These are phyloP conservation scores for Cololabis saira DNA, from an alignment of 2,113 vertebrate genomes.

Conservation along the genomic window DNA sequence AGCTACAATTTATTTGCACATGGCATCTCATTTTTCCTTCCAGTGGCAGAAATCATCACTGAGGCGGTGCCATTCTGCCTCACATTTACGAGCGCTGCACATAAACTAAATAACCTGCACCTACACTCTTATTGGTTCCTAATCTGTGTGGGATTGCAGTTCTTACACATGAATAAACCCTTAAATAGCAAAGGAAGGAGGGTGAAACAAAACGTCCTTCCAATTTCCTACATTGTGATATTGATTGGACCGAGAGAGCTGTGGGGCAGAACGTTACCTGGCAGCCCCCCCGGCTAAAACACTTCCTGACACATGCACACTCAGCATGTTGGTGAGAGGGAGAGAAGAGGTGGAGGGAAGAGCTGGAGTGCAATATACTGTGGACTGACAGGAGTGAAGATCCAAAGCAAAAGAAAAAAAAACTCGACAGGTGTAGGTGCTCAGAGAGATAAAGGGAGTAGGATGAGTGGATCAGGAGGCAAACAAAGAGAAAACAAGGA, in stretches of 20 bases:
- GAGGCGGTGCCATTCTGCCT: constrained; percentile 1
- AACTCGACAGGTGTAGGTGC: constrained; percentile 60
- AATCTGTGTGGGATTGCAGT: constrained; percentile 14
- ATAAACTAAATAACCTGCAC: constrained; percentile 16
- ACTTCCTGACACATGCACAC: constrained; percentile 10
- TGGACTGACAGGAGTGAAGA: constrained; percentile 37
- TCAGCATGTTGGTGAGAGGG: constrained; percentile 8
- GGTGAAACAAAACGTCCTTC: constrained; percentile 56
- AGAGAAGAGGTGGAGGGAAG: not conserved
- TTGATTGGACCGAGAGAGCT: constrained; percentile 65
- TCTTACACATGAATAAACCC: not conserved
- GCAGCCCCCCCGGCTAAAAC: constrained; percentile 24
- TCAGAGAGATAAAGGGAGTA: constrained; percentile 12
- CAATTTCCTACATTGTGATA: constrained; percentile 68
- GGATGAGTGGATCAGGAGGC: constrained; percentile 18
- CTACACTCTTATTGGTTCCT: constrained; percentile 13
- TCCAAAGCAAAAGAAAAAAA: constrained; percentile 39
- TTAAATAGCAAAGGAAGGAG: not conserved
- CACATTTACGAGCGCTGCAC: not conserved
- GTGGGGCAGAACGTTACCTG: constrained; percentile 65
- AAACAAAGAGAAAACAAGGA: constrained; percentile 3
- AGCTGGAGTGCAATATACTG: constrained; percentile 1
- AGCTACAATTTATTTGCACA: constrained; percentile 33
- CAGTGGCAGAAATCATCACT: constrained; percentile 7
- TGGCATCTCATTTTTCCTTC: constrained; percentile 40